Evolutionary conservation across 2,888 invertebrate genomes (phyloP).

Genomic region (Dolichomitus sp.): DNA sequence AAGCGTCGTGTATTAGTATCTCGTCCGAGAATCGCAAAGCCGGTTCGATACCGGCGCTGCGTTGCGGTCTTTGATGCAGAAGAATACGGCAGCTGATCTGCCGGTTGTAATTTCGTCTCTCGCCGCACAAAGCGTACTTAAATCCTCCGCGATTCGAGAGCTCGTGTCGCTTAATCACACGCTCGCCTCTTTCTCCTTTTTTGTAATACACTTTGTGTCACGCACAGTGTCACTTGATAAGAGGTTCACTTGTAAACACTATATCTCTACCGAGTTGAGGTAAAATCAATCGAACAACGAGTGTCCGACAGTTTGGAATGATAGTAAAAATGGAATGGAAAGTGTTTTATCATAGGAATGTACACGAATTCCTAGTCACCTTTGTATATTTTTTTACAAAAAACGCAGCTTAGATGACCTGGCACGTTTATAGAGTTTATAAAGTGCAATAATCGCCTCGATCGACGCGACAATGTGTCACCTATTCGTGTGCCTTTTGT

Average conservation of each 20-base stretch:
- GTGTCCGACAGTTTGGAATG: neutral
- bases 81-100: slow-evolving; percentile 60
- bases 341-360: neutral
- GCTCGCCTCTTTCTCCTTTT: neutral
- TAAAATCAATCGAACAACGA: slow-evolving; percentile 14
- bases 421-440: slow-evolving; percentile 21
- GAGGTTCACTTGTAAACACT: slow-evolving; percentile 39
- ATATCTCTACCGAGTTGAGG: neutral
- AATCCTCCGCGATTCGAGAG: neutral
- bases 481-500: slow-evolving; percentile 6
- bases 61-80: slow-evolving; percentile 45
- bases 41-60: slow-evolving; percentile 62
- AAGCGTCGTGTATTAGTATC: neutral
- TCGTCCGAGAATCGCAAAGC: slow-evolving; percentile 18
- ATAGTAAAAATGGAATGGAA: slow-evolving; percentile 21
- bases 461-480: slow-evolving; percentile 57
- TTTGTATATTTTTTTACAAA: neutral
- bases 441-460: slow-evolving; percentile 20
- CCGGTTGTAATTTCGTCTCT: slow-evolving; percentile 37
- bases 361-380: too few species aligned
- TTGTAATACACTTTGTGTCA: neutral
- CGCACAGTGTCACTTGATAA: slow-evolving; percentile 4
- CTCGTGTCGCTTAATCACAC: neutral
- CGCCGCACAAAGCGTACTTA: neutral
- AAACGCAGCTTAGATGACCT: slow-evolving; percentile 3